Conservation (phyloP, 2,113 vertebrate species). For the Macaca nemestrina region DNA sequence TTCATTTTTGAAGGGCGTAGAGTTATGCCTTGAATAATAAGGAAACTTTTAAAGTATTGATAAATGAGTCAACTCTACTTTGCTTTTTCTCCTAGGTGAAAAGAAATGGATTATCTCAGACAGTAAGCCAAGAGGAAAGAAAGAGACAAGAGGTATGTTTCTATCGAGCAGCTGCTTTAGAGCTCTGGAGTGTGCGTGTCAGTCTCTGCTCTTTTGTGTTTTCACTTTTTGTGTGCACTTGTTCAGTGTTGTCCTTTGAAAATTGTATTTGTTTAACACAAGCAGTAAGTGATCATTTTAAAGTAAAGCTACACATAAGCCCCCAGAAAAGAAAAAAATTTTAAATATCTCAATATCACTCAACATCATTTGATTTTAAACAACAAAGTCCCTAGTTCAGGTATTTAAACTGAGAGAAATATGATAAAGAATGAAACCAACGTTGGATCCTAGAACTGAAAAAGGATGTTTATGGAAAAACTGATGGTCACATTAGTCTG, state of each 20-base stretch:
- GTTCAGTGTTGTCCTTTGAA: not conserved
- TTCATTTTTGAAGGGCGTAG: not conserved
- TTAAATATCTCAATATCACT: not conserved
- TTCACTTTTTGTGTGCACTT: not conserved
- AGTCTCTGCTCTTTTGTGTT: not conserved
- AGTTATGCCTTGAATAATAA: not conserved
- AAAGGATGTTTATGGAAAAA: not conserved
- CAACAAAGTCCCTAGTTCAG: not conserved
- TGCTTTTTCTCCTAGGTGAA: slow-evolving; percentile 88
- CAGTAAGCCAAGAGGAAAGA: slow-evolving; percentile 91
- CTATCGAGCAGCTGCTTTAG: not conserved
- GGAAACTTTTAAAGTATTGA: not conserved
- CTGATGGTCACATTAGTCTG: not conserved
- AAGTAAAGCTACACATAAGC: not conserved
- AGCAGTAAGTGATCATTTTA: not conserved
- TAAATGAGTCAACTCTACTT: not conserved
- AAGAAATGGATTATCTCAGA: slow-evolving; percentile 90
- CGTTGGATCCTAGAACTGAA: not conserved
- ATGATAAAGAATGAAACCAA: not conserved
- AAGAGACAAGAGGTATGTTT: slow-evolving; percentile 95
- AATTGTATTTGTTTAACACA: not conserved
- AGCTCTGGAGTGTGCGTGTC: not conserved
- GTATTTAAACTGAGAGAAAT: slow-evolving; percentile 22
- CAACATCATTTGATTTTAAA: not conserved
- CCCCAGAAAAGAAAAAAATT: not conserved